phyloP scores from a whole-genome alignment of 2,113 vertebrate genomes.

The Proterorhinus semilunaris region DNA sequence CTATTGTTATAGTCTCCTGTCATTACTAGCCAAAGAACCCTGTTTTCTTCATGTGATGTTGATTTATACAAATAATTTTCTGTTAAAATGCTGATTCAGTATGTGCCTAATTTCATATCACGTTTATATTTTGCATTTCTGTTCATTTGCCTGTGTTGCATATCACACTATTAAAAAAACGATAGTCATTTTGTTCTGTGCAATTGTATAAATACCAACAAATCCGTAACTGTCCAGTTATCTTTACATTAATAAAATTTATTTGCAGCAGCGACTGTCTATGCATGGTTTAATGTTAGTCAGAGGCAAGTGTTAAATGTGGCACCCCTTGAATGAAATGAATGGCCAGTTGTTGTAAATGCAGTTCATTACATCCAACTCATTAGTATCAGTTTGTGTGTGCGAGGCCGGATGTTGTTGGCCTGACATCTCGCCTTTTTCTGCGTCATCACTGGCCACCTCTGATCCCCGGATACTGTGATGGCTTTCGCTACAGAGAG shows the following conservation, averaged over 20 bases:
- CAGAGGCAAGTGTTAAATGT: not conserved
- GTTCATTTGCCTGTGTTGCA: conserved; percentile 49
- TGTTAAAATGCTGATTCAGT: conserved; percentile 24
- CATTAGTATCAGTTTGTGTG: conserved; percentile 41
- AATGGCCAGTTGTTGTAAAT: not conserved
- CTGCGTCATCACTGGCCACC: conserved; percentile 16
- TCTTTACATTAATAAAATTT: conserved; percentile 64
- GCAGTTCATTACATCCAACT: conserved; percentile 29
- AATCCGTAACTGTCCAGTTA: conserved; percentile 37
- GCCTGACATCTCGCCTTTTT: conserved; percentile 37
- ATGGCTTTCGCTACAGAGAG: conserved; percentile 8
- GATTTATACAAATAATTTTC: conserved; percentile 29
- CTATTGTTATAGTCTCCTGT: not conserved
- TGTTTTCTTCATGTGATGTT: conserved; percentile 30
- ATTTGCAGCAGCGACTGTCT: conserved; percentile 40
- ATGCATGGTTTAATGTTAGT: not conserved
- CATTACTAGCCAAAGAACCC: conserved; percentile 42
- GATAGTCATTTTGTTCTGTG: conserved; percentile 26
- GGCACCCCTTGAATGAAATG: not conserved
- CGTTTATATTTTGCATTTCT: conserved; percentile 49
- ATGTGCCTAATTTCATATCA: conserved; percentile 76
- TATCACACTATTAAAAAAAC: conserved; percentile 40
- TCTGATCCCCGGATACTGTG: conserved; percentile 44
- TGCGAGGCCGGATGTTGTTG: conserved; percentile 22
- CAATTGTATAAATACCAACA: conserved; percentile 35